Base-by-base conservation (phyloP, 2,888 invertebrate species). In the Dynastes grantii region DNA sequence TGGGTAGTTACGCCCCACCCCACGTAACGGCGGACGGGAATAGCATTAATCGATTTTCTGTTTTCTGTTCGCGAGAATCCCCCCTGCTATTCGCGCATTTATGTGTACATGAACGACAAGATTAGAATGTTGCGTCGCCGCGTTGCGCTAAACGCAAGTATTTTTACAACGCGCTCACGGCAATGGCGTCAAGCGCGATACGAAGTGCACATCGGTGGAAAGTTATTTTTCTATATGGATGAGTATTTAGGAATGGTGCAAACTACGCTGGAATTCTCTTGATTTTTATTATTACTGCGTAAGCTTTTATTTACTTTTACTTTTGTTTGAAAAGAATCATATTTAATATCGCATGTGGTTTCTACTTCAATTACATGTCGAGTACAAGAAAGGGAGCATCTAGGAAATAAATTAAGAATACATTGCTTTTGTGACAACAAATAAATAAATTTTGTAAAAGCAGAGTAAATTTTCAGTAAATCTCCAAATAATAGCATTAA, bases 21-120 rank as follows among this genome's bases (percentile, higher is more conserved):
- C 73, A 75, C 61, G 32, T 37, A 5, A 45, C 45, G 9, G 27
- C 82, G 80, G 80, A 77, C 71, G 80, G 77, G 80, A 83, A 81
- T 77, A 80, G 82, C 81, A 78, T 79, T 78, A 78, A 85, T 85
- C 84, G 85, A 85, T 85, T 85, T 83, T 83, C 82, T 81, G 81
- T 80, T 81, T 78, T 81, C 61, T 75, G 73, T 75, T 61, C 61
- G 73, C 13, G 61, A 45, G 45, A 45, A 45, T 37, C 73, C 49
- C 73, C 73, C 82, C 80, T 79, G 76, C 79, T 76, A 78, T 79
- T 78, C 63, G 77, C 75, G 79, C 77, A 77, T 75, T 77, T 68
- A 67, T 67, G 65, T 79, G 77, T 79, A 51, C 61, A 67, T 79
- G 79, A 75, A 27, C 73, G 61, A 75, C 73, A 22, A 75, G 73